Conservation (phyloP, 2,888 invertebrate species). For the Harpagoxenus sublaevis region DNA sequence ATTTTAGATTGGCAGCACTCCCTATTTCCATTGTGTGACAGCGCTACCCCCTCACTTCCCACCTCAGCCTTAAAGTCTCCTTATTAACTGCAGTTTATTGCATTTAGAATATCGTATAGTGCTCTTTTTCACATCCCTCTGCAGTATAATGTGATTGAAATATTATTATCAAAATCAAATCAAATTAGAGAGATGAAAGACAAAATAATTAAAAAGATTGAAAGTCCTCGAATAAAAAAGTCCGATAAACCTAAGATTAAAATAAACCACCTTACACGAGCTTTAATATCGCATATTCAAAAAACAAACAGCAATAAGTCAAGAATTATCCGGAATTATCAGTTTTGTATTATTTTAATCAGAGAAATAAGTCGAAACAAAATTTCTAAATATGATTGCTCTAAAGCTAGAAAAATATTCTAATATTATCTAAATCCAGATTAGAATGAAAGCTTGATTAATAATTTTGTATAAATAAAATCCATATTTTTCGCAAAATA, state of each 20-base stretch:
- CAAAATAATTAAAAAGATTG: background rate
- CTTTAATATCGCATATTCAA: background rate
- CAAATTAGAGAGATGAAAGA: background rate
- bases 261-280: background rate
- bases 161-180: background rate
- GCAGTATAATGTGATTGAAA: too few species aligned
- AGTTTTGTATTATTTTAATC: background rate
- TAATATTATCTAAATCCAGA: background rate
- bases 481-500: background rate
- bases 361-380: background rate
- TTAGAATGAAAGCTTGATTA: background rate
- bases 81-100: background rate
- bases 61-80: too few species aligned
- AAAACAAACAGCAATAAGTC: background rate
- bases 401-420: background rate
- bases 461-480: conserved; percentile 3
- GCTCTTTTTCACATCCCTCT: background rate
- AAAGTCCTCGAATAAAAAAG: background rate
- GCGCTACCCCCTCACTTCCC: too few species aligned
- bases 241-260: background rate
- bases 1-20: too few species aligned
- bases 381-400: background rate
- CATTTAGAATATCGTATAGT: background rate
- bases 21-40: too few species aligned
- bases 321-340: conserved; percentile 8